Evolutionary conservation across 2,113 vertebrate species (phyloP).

Genomic region (Perca schrenkii): DNA sequence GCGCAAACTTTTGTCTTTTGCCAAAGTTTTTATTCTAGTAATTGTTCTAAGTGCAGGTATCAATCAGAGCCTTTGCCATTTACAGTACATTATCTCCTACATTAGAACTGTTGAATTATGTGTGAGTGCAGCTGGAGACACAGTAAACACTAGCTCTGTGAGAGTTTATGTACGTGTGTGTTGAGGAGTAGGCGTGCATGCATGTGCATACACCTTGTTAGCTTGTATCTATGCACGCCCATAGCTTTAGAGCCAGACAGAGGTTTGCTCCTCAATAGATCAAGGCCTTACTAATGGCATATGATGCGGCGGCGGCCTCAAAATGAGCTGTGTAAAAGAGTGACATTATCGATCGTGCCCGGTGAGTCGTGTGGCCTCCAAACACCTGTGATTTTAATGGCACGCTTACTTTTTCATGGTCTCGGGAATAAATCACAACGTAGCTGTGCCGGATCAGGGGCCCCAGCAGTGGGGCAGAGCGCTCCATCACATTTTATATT

Average conservation of each 20-base stretch:
- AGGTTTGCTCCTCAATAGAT: conserved; percentile 72
- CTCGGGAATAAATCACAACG: conserved; percentile 79
- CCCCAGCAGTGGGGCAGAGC: conserved; percentile 60
- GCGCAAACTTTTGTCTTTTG: conserved; percentile 76
- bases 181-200: conserved; percentile 29
- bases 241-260: conserved; percentile 60
- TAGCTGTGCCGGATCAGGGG: conserved; percentile 53
- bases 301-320: conserved; percentile 78
- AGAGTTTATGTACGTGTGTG: conserved; percentile 28
- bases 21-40: conserved; percentile 80
- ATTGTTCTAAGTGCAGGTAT: conserved; percentile 84
- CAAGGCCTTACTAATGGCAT: conserved; percentile 78
- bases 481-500: conserved; percentile 85
- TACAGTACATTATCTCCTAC: conserved; percentile 84
- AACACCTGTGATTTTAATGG: conserved; percentile 85
- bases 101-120: conserved; percentile 83
- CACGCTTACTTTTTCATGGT: conserved; percentile 84
- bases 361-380: conserved; percentile 72
- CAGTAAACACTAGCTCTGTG: conserved; percentile 68
- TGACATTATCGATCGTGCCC: conserved; percentile 83
- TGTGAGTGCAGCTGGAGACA: conserved; percentile 70
- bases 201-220: conserved; percentile 59
- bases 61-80: conserved; percentile 83
- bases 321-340: conserved; percentile 82
- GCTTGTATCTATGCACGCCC: conserved; percentile 54